Base-by-base conservation (phyloP, 1,140 invertebrate genomes). In the Leptinotarsa undecemlineata region DNA sequence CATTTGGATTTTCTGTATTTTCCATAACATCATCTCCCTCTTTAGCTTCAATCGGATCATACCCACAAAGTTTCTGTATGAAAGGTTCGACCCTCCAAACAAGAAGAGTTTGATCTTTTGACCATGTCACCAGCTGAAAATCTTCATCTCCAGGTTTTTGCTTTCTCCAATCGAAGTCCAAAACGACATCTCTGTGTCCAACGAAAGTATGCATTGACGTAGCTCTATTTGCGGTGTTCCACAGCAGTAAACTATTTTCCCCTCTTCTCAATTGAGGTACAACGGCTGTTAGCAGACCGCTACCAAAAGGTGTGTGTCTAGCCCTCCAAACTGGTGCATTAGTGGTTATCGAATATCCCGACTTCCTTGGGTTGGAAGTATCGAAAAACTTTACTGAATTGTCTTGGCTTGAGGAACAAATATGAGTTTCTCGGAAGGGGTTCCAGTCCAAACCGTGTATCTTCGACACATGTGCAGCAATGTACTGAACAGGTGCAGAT, bases 391-490 rank as follows among this genome's bases (percentile, higher is more conserved):
- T 97, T 3, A 98, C 96, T 62, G 94, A 95, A 76, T 94, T 93
- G 87, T 98, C 96, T 87, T 98, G 96, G 88, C 95, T 96, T 73
- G 94, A 95, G 1, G 96, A 96, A n/a, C 94, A 94, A 72, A 98
- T 85, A 80, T 95, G 92, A 80, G 93, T 93, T 86, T 96, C 94
- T 80, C 92, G 90, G 77, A 89, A 90, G 33, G 94, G 93, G 87
- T 92, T 96, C 96, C 96, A 98, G 84, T 98, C 96, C 57, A 98
- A 89, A 73, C 96, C 95, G 85, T 97, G 93, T 76, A 98, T 97
- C 87, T 93, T 97, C 73, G 94, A 93, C 68, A 96, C 87, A 89
- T 98, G 96, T 11, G 96, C 96, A 33, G 96, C 92, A 78, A 98
- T 95, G 80, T 98, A 99, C 81, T 96, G 94, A 1, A 96, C 88